phyloP scores from a whole-genome alignment of 2,888 invertebrate species.

The Drosophila eohydei region DNA sequence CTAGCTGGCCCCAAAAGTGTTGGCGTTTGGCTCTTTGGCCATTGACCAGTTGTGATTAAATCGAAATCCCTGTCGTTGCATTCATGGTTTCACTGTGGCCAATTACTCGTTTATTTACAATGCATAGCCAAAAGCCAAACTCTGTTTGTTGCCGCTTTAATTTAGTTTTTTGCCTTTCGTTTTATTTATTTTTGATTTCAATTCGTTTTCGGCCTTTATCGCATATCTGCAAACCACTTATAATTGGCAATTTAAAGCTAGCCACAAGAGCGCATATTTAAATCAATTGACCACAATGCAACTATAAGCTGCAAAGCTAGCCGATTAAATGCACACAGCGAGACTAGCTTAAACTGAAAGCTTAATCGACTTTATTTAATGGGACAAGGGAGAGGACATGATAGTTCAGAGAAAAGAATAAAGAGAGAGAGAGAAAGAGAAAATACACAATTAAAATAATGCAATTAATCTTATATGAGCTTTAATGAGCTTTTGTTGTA shows the following conservation, averaged over 20 bases:
- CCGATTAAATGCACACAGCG: constrained; percentile 38
- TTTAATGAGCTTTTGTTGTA: neutral
- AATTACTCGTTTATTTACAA: constrained; percentile 76
- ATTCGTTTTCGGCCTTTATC: constrained; percentile 52
- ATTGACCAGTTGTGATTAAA: constrained; percentile 68
- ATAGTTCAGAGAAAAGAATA: neutral
- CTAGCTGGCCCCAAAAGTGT: constrained; percentile 59
- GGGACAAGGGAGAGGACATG: no score
- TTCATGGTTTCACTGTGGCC: constrained; percentile 50
- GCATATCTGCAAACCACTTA: constrained; percentile 62
- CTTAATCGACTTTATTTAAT: neutral
- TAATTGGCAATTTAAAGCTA: constrained; percentile 74
- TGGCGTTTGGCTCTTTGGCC: constrained; percentile 68
- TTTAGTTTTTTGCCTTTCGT: constrained; percentile 40
- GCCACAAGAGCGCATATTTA: constrained; percentile 62
- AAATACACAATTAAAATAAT: neutral
- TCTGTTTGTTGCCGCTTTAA: constrained; percentile 55
- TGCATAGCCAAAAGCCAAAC: constrained; percentile 47
- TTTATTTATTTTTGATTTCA: constrained; percentile 22
- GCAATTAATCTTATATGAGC: neutral
- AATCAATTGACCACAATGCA: constrained; percentile 61
- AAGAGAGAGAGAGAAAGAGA: neutral
- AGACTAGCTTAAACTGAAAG: constrained; percentile 11
- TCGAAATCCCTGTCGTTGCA: constrained; percentile 50
- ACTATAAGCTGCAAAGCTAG: constrained; percentile 27